Base-by-base conservation (phyloP, 64 coral and sea anemone species). In the Porites australiensis region DNA sequence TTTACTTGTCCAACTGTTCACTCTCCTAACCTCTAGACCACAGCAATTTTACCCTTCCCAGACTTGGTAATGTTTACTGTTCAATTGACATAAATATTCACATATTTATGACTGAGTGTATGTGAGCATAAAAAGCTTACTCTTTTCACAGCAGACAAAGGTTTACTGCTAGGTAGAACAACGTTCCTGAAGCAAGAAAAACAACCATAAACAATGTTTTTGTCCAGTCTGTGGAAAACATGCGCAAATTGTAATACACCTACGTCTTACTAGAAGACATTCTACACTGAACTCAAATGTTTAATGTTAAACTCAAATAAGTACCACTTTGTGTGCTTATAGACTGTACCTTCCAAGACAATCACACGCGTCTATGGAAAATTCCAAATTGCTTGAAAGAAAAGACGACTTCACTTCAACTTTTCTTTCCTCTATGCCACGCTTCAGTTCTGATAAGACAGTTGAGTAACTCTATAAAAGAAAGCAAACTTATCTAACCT, bases 291-390 rank as follows among this genome's bases (percentile, higher is more conserved):
- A 57, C 11, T 55, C 5, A 57, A 12, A 9, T 5, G 7, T 12
- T 12, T 57, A 37, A 37, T 6, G 7, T 57, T 57, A 7, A 57
- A 57, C 7, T 57, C 7, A 7, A 57, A 12, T 57, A 57, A 57
- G 54, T 57, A 57, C 54, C 54, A 7, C 54, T 57, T 11, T 57
- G 12, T 57, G 54, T 57, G 7, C 54, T 9, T 57, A 12, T 57
- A 57, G 7, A 57, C 37, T 50, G n/a, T 93, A 93, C 91, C 91
- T 93, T 54, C 91, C 91, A 66, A 70, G 64, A 77, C 18, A 79
- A 78, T 93, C 74, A 37, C 64, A 81, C 66, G 60, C 91, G 52
- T 93, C 49, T 10, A 93, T 50, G 23, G 82, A 93, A 77, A 93
- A 87, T 58, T 87, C 71, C 9, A 93, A 58, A 77, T 79, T 76